Evolutionary conservation across 2,888 invertebrate genomes (phyloP).

Genomic region (Plebejus argus): DNA sequence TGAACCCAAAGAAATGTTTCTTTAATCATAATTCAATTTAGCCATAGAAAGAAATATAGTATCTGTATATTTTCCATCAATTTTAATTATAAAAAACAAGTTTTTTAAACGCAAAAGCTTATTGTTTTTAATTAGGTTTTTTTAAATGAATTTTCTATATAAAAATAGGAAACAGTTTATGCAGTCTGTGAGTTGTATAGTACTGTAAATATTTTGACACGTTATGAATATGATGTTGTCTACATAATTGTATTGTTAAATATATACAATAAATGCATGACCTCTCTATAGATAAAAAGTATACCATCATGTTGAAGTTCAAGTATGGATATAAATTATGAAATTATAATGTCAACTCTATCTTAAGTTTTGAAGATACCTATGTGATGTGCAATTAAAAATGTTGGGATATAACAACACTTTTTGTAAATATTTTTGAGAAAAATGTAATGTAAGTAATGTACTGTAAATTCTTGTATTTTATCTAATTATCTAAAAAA

Average conservation of each 20-base stretch:
- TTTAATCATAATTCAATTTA: neutral
- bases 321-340: no score
- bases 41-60: neutral
- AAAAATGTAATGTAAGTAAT: neutral
- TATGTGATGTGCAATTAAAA: conserved; percentile 3
- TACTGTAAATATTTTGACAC: neutral
- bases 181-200: neutral
- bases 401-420: neutral
- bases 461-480: neutral
- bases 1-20: neutral
- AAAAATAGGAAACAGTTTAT: neutral
- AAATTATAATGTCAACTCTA: no score
- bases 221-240: conserved; percentile 3
- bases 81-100: neutral
- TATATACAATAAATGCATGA: neutral
- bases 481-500: neutral
- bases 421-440: conserved; percentile 9
- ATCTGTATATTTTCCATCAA: neutral
- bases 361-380: no score
- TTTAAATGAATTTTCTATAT: neutral
- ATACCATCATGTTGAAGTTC: neutral
- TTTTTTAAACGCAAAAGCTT: neutral
- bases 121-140: neutral
- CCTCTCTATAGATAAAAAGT: neutral
- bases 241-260: neutral